Evolutionary conservation across 2,797 vertebrate genomes (phyloP), one percentile per base, ranked within the genome.

Genomic region (Botia almorhae): DNA sequence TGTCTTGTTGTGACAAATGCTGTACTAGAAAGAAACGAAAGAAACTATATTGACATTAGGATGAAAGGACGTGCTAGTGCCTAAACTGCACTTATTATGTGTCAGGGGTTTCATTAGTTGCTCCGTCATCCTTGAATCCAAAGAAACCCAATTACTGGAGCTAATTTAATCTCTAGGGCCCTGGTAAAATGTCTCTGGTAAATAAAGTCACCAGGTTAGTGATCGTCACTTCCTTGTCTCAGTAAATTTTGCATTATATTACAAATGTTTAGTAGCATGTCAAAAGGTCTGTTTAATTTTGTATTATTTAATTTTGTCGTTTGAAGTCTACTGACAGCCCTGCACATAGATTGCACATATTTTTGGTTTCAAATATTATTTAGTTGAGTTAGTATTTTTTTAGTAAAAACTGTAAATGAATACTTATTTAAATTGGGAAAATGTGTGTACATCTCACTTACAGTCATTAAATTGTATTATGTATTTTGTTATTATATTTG

Each of bases 81-180:
- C 48, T 65, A 8, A 48, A 51, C 29, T 50, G 55, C 43, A 12
- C 50, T 71, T 29, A 39, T 51, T 39, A 21, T 63, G 13, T 74
- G 60, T 56, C 16, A 58, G 61, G 29, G 36, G 36, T 73, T 53
- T 64, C 29, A 72, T 64, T n/a, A n/a, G 58, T 56, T 72, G 16
- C 23, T 74, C 70, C 58, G 63, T 36, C 70, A 74, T 68, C 53
- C 17, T 58, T 23, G 36, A 80, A 33, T 29, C 19, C 19, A 72
- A 64, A 43, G 33, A 65, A 67, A 80, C 78, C 60, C 70, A 80
- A 80, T 80, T 58, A 68, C 78, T 74, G n/a, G 17, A 74, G 78
- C 61, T 80, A 29, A 60, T 74, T 80, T 55, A 67, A 65, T 73
- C 78, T 60, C 61, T 6, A 48, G 61, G 78, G 61, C 29, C 60